These are phyloP conservation scores for Dendrocincla fuliginosa DNA, from an alignment of 2,797 vertebrate genomes.

Conservation along the genomic window DNA sequence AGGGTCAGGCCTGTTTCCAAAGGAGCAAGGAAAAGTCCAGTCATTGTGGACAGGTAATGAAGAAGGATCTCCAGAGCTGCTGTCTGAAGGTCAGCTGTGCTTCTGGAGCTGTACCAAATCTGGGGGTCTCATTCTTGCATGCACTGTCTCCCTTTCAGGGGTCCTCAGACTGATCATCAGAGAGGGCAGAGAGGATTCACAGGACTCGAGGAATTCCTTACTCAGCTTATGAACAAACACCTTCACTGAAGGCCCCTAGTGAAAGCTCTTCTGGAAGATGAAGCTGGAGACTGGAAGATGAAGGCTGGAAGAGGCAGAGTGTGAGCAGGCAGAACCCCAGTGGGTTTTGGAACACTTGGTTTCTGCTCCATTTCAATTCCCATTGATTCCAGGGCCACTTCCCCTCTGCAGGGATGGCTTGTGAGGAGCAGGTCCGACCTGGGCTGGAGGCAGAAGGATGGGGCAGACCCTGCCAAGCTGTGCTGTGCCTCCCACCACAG, in stretches of 20 bases:
- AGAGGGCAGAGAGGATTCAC: not conserved
- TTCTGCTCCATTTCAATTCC: not conserved
- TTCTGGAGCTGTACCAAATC: not conserved
- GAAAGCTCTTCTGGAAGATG: not conserved
- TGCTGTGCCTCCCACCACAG: not conserved
- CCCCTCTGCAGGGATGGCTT: not conserved
- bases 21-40: not conserved
- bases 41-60: accelerated
- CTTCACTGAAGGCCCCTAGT: not conserved
- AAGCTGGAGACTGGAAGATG: not conserved
- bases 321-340: not conserved
- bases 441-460: not conserved
- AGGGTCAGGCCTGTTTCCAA: not conserved
- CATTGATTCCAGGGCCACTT: not conserved
- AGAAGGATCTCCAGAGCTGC: not conserved
- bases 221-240: not conserved
- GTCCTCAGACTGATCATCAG: too few species aligned
- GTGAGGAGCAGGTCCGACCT: not conserved
- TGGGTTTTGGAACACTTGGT: not conserved
- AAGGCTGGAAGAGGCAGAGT: not conserved
- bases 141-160: not conserved
- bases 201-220: not conserved
- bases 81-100: not conserved
- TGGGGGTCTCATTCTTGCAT: not conserved
- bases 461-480: not conserved